Evolutionary conservation across 2,797 vertebrate species (phyloP).

Genomic region (Heliangelus exortis): DNA sequence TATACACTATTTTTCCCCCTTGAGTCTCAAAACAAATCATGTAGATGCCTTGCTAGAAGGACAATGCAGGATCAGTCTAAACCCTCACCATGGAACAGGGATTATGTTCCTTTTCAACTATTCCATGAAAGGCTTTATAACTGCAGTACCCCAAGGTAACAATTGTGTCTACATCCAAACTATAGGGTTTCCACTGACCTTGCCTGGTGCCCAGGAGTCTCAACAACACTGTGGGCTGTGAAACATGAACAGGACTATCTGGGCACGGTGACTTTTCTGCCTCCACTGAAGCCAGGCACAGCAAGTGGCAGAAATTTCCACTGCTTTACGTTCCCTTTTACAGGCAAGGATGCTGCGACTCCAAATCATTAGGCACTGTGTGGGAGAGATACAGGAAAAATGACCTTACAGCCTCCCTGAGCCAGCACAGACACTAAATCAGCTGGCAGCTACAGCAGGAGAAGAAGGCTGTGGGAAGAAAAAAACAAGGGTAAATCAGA

Average conservation of each 20-base stretch:
- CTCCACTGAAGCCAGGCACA: not conserved
- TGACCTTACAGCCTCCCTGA: slow-evolving; percentile 3
- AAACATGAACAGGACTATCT: not conserved
- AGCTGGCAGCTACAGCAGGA: not conserved
- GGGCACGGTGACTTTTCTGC: not conserved
- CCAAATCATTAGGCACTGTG: not conserved
- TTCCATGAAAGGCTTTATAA: not conserved
- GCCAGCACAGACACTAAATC: not conserved
- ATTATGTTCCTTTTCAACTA: not conserved
- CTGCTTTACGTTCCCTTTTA: slow-evolving; percentile 30
- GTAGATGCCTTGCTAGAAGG: not conserved
- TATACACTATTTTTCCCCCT: not conserved
- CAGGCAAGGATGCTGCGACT: slow-evolving; percentile 1
- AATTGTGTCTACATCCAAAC: not conserved
- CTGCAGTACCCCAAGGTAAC: not conserved
- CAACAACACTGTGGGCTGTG: not conserved
- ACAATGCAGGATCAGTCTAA: accelerated
- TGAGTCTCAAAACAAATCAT: not conserved
- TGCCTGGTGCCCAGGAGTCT: not conserved
- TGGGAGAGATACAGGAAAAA: slow-evolving; percentile 1
- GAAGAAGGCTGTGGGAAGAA: not conserved
- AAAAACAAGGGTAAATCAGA: not conserved
- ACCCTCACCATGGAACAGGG: not conserved
- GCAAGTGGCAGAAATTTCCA: not conserved
- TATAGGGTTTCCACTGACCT: not conserved